Percentiles rank a stretch among this genome's conserved stretches.
These are phyloP conservation scores for Henicopernis longicauda DNA, from an alignment of 2,113 vertebrate genomes.

Conservation along the genomic window DNA sequence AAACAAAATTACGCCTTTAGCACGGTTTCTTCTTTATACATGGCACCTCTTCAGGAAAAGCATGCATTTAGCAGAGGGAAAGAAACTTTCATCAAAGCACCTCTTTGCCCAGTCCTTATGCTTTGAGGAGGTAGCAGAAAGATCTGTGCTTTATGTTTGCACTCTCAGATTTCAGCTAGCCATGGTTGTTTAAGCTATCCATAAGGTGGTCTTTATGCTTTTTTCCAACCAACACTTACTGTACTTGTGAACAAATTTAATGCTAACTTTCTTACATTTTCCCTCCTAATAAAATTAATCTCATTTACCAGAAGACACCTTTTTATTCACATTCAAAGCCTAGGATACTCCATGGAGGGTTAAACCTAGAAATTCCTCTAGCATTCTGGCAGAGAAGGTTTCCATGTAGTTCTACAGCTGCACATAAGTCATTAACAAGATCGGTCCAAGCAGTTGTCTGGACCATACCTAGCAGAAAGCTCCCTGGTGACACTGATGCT, in stretches of 20 bases:
- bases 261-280: not conserved
- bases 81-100: not conserved
- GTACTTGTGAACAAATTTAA: not conserved
- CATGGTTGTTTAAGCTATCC: not conserved
- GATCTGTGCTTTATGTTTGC: not conserved
- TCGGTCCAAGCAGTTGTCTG: not conserved
- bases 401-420: conserved; percentile 43
- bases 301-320: not conserved
- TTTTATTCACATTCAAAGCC: conserved; percentile 2
- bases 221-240: not conserved
- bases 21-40: not conserved
- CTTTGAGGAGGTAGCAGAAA: not conserved
- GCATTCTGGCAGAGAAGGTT: conserved; percentile 23
- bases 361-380: conserved; percentile 35
- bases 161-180: not conserved
- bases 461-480: conserved; percentile 30
- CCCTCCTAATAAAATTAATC: not conserved
- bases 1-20: conserved; percentile 23
- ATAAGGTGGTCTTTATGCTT: not conserved
- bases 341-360: not conserved
- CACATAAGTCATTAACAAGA: conserved; percentile 22
- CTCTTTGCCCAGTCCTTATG: not conserved
- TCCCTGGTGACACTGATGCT: conserved; percentile 26
- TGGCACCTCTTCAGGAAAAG: conserved; percentile 42
- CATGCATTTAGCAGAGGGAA: not conserved